phyloP scores from a whole-genome alignment of 2,113 vertebrate species.

The Pseudopodoces humilis region DNA sequence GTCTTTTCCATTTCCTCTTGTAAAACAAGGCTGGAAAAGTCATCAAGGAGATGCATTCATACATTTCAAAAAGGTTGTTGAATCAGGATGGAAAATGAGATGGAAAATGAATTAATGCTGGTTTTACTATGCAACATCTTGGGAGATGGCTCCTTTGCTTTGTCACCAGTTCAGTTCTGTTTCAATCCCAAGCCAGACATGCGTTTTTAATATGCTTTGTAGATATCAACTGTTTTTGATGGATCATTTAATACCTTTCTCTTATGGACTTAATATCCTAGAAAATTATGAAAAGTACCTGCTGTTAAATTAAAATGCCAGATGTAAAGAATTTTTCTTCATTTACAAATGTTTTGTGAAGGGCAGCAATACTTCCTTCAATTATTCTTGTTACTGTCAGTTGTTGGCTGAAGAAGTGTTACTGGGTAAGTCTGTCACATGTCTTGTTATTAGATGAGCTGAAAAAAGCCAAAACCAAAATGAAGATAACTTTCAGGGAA shows the following conservation, averaged over 20 bases:
- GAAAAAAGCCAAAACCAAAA: not conserved
- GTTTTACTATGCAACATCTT: not conserved
- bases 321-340: not conserved
- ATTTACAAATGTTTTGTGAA: not conserved
- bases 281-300: not conserved
- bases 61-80: slow-evolving; percentile 63
- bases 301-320: not conserved
- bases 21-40: slow-evolving; percentile 71
- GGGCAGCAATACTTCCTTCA: not conserved
- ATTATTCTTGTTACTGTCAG: not conserved
- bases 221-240: not conserved
- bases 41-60: slow-evolving; percentile 67
- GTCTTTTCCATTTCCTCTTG: slow-evolving; percentile 71
- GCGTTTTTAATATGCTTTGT: not conserved
- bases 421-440: not conserved
- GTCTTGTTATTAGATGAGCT: not conserved
- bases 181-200: not conserved
- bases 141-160: not conserved
- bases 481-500: not conserved
- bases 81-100: slow-evolving; percentile 63
- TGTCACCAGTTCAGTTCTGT: not conserved
- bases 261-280: not conserved
- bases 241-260: not conserved
- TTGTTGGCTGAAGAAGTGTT: not conserved
- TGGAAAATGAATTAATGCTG: slow-evolving; percentile 68